phyloP scores from a whole-genome alignment of 2,888 invertebrate genomes.

The Drosophila nr. medialis region DNA sequence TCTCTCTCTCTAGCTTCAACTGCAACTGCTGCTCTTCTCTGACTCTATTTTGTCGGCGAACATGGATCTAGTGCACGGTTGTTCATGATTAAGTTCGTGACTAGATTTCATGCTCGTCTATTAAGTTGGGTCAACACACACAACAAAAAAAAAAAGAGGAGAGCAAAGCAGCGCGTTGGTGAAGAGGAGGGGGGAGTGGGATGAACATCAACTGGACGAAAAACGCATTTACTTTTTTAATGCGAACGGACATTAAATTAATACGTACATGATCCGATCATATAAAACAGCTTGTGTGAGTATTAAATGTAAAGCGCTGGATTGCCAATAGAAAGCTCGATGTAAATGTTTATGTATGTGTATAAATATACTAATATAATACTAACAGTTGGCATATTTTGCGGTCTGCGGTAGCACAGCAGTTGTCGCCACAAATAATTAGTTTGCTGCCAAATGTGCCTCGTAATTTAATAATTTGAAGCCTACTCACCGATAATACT shows the following conservation, averaged over 20 bases:
- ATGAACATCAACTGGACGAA: slow-evolving; percentile 58
- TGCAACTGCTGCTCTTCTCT: slow-evolving; percentile 69
- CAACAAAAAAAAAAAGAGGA: slow-evolving; percentile 37
- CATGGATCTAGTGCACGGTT: slow-evolving; percentile 86
- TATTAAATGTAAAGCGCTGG: slow-evolving; percentile 6
- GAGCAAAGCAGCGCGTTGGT: slow-evolving; percentile 29
- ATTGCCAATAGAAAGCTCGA: background rate
- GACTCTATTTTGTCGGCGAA: slow-evolving; percentile 86
- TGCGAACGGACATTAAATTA: slow-evolving; percentile 29
- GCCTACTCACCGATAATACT: background rate
- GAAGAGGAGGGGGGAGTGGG: slow-evolving; percentile 3
- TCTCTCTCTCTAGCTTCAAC: background rate
- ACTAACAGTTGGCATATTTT: background rate
- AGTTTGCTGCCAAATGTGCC: background rate
- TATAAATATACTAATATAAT: background rate
- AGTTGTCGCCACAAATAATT: background rate
- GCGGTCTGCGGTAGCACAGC: background rate
- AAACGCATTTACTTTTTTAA: slow-evolving; percentile 40
- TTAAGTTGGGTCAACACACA: slow-evolving; percentile 85
- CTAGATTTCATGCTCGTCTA: slow-evolving; percentile 86
- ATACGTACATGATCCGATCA: slow-evolving; percentile 21
- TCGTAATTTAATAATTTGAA: background rate
- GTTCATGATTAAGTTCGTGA: slow-evolving; percentile 85
- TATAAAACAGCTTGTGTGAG: slow-evolving; percentile 26
- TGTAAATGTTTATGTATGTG: background rate